A percentile compares a stretch with the other conserved stretches of the same genome.
Evolutionary conservation across 2,888 invertebrate species (phyloP).

Genomic region (Polydrusus pterygomalis): DNA sequence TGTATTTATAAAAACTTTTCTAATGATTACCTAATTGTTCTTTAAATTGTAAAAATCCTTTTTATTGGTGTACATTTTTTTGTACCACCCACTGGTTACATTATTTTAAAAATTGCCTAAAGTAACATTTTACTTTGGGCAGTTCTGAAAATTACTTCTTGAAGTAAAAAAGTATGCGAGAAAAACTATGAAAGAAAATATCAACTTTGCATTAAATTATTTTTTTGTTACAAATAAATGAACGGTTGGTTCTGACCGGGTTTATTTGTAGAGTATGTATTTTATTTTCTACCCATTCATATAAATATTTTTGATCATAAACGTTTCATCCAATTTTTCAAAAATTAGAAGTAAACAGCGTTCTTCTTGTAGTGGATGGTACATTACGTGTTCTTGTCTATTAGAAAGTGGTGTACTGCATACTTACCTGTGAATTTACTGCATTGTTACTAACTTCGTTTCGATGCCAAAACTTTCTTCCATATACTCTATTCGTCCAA

Average conservation of each 20-base stretch:
- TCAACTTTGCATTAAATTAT: slow-evolving; percentile 28
- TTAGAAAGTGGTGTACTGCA: not conserved
- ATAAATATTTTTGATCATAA: too few relatives aligned
- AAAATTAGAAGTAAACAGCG: too few relatives aligned
- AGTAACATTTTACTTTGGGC: slow-evolving; percentile 13
- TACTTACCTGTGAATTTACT: not conserved
- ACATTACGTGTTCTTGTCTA: too few relatives aligned
- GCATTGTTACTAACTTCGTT: not conserved
- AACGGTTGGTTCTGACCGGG: slow-evolving; percentile 53
- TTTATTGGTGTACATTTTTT: slow-evolving; percentile 13
- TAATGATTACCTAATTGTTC: not conserved
- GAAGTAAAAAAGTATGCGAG: slow-evolving; percentile 17
- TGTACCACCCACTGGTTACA: slow-evolving; percentile 4
- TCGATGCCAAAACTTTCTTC: not conserved
- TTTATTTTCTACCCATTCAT: slow-evolving; percentile 35
- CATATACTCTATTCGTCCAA: not conserved
- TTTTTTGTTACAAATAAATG: slow-evolving; percentile 63
- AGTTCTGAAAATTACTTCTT: slow-evolving; percentile 15
- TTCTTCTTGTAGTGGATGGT: too few relatives aligned
- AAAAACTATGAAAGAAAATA: slow-evolving; percentile 29
- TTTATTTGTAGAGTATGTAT: slow-evolving; percentile 61
- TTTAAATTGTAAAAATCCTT: slow-evolving; percentile 9
- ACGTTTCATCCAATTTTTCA: too few relatives aligned
- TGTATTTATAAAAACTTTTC: slow-evolving; percentile 5
- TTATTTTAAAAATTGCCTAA: slow-evolving; percentile 4